Conservation (phyloP, 2,888 invertebrate genomes). For the Macropis europaea region DNA sequence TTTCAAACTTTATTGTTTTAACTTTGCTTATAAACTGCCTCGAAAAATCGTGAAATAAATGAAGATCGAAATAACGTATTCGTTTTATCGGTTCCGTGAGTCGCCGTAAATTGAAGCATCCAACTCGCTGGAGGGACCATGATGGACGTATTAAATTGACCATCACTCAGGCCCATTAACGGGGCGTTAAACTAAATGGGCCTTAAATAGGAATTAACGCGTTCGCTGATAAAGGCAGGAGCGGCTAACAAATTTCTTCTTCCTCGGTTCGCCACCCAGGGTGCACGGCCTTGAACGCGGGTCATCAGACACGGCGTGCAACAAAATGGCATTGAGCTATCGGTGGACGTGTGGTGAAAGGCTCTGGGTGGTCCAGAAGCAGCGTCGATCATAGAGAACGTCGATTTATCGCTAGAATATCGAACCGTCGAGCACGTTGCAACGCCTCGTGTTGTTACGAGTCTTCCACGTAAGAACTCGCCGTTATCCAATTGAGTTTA, state of each 20-base stretch:
- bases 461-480: slow-evolving; percentile 50
- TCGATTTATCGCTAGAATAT: slow-evolving; percentile 46
- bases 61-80: too few relatives aligned
- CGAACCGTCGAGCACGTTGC: slow-evolving; percentile 41
- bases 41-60: too few relatives aligned
- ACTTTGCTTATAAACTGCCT: too few relatives aligned
- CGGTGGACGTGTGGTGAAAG: slow-evolving; percentile 62
- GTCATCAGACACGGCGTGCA: slow-evolving; percentile 35
- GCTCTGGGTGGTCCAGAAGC: slow-evolving; percentile 59
- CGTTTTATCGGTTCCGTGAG: not conserved
- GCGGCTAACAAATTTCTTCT: not conserved
- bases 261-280: not conserved
- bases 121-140: not conserved
- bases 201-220: not conserved
- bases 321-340: slow-evolving; percentile 49
- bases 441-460: slow-evolving; percentile 17
- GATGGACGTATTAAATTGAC: not conserved
- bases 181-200: not conserved
- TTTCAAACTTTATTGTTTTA: too few relatives aligned
- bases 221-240: too few relatives aligned
- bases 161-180: slow-evolving; percentile 1
- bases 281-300: slow-evolving; percentile 44
- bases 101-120: not conserved
- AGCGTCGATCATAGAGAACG: slow-evolving; percentile 51
- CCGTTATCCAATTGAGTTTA: slow-evolving; percentile 73